A percentile compares a stretch with the other conserved stretches of the same genome.
phyloP scores from a whole-genome alignment of 2,797 vertebrate species.

The Rhadinocentrus ornatus region DNA sequence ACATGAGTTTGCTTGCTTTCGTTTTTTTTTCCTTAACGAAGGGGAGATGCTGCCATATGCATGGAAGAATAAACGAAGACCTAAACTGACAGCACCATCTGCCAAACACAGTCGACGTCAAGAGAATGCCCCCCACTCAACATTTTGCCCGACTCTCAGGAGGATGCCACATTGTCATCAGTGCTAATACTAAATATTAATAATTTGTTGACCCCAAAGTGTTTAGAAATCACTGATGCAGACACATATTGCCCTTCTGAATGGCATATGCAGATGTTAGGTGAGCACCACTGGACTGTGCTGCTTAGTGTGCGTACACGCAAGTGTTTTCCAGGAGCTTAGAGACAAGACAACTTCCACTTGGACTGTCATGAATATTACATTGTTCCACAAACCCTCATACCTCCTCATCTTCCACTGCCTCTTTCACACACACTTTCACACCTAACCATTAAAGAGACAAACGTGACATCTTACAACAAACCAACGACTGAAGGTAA shows the following conservation, averaged over 20 bases:
- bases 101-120: constrained; percentile 87
- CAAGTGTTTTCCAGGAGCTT: constrained; percentile 67
- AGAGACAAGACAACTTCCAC: constrained; percentile 76
- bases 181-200: constrained; percentile 81
- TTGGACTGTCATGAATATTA: constrained; percentile 83
- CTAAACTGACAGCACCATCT: constrained; percentile 90
- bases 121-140: constrained; percentile 80
- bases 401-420: constrained; percentile 50
- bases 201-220: constrained; percentile 89
- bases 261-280: constrained; percentile 87
- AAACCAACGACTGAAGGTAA: constrained; percentile 48
- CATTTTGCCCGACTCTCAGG: constrained; percentile 80
- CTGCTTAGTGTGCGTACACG: constrained; percentile 42
- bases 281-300: constrained; percentile 74
- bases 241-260: constrained; percentile 82
- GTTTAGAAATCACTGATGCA: constrained; percentile 86
- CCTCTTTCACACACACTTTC: constrained; percentile 13
- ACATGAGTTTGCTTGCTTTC: constrained; percentile 84
- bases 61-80: constrained; percentile 88
- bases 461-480: constrained; percentile 36
- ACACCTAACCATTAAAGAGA: constrained; percentile 17
- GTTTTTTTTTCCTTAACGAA: constrained; percentile 70
- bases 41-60: constrained; percentile 87
- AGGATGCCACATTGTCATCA: constrained; percentile 85
- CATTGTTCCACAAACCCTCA: constrained; percentile 69